phyloP scores from a whole-genome alignment of 2,113 vertebrate genomes.

The Chamaea fasciata region DNA sequence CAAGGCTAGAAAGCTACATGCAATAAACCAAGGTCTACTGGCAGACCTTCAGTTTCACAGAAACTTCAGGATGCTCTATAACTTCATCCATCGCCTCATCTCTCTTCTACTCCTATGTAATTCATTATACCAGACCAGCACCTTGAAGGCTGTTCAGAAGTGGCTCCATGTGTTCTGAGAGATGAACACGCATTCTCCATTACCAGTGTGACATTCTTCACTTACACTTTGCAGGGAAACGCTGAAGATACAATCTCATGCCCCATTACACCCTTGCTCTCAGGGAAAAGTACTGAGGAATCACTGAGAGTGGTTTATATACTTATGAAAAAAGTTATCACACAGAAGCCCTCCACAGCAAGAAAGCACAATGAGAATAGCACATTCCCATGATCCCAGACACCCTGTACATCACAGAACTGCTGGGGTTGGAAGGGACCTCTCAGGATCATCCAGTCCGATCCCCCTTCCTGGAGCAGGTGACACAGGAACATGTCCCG shows the following conservation, averaged over 20 bases:
- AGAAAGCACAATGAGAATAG: accelerated
- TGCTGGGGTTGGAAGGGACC: background rate
- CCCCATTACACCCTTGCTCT: background rate
- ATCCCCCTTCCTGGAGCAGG: too few relatives aligned
- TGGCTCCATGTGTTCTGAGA: background rate
- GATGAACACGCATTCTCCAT: background rate
- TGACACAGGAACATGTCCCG: background rate
- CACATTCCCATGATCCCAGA: background rate
- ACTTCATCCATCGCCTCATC: background rate
- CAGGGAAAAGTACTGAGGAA: background rate
- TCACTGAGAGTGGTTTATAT: background rate
- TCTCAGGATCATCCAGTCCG: background rate
- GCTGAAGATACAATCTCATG: background rate
- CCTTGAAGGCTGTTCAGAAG: background rate
- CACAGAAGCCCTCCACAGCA: background rate
- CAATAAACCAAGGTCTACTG: background rate
- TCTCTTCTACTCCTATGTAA: background rate
- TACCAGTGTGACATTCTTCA: background rate
- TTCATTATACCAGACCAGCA: background rate
- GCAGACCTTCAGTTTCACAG: background rate
- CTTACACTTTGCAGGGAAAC: background rate
- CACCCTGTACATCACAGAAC: background rate
- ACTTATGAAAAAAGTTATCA: background rate
- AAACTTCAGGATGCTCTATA: background rate
- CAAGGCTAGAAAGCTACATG: accelerated